Evolutionary conservation across 2,113 vertebrate species (phyloP).

Genomic region (Pyxicephalus adspersus): DNA sequence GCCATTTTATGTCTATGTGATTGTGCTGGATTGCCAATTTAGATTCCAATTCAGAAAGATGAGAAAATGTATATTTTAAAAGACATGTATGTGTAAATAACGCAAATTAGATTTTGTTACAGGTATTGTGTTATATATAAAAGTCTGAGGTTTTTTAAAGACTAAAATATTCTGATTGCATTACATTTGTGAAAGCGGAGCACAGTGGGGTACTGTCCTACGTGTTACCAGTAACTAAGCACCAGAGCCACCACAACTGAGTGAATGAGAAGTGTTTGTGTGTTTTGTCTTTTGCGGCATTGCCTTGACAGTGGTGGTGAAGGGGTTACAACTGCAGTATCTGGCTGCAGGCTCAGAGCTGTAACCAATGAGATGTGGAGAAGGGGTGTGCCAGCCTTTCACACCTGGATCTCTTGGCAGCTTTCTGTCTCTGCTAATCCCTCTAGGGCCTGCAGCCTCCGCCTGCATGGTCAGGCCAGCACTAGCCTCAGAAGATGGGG

Average conservation of each 20-base stretch:
- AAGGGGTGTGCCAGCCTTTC: constrained; percentile 52
- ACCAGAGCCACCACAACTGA: background rate
- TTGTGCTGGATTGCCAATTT: too few species aligned
- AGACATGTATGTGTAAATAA: too few species aligned
- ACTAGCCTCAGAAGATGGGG: constrained; percentile 24
- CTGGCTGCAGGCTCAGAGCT: constrained; percentile 49
- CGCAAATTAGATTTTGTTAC: too few species aligned
- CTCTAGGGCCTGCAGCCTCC: constrained; percentile 48
- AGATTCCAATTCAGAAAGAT: too few species aligned
- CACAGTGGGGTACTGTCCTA: background rate
- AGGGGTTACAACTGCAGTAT: constrained; percentile 54
- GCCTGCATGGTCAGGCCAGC: constrained; percentile 47
- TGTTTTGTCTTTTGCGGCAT: background rate
- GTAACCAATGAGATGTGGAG: constrained; percentile 54
- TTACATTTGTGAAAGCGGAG: too few species aligned
- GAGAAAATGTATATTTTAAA: too few species aligned
- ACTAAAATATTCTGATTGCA: too few species aligned
- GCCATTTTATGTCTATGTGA: too few species aligned
- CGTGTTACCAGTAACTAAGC: background rate
- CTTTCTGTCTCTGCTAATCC: constrained; percentile 51
- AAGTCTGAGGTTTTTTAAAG: too few species aligned
- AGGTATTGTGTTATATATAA: too few species aligned
- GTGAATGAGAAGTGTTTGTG: background rate
- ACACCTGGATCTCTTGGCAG: constrained; percentile 55
- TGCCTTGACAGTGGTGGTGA: constrained; percentile 22